Percentiles rank a stretch among this genome's conserved stretches.
phyloP scores from a whole-genome alignment of 2,888 invertebrate genomes.

The Stegophylla sp. region DNA sequence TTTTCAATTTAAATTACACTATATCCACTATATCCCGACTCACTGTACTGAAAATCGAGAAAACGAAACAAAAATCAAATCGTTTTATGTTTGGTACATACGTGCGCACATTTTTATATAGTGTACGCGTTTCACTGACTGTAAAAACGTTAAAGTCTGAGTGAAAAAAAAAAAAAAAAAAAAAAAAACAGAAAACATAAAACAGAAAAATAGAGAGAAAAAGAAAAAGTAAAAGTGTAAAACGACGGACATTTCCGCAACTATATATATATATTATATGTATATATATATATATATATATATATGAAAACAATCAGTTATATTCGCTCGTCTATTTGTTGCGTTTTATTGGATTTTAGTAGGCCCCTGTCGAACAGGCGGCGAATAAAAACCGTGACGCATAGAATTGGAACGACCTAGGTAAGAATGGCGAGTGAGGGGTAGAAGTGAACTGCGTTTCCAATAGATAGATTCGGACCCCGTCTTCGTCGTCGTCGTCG shows the following conservation, averaged over 20 bases:
- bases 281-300: neutral
- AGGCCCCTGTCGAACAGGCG: neutral
- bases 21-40: too few species aligned
- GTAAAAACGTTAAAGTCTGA: neutral
- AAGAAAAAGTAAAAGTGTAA: slow-evolving; percentile 2
- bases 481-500: too few species aligned
- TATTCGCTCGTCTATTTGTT: slow-evolving; percentile 37
- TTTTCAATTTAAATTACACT: too few species aligned
- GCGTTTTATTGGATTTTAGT: slow-evolving; percentile 43
- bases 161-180: slow-evolving; percentile 8
- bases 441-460: neutral
- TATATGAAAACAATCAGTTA: slow-evolving; percentile 25
- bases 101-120: neutral
- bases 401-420: neutral
- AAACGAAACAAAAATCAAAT: neutral
- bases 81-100: neutral
- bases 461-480: slow-evolving; percentile 4
- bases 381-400: neutral
- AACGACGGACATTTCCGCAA: neutral
- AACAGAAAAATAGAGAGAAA: neutral
- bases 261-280: neutral
- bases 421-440: neutral
- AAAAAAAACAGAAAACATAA: neutral
- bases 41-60: too few species aligned
- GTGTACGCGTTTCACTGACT: neutral